phyloP scores from a whole-genome alignment of 1,140 invertebrate genomes.

The Ips typographus region DNA sequence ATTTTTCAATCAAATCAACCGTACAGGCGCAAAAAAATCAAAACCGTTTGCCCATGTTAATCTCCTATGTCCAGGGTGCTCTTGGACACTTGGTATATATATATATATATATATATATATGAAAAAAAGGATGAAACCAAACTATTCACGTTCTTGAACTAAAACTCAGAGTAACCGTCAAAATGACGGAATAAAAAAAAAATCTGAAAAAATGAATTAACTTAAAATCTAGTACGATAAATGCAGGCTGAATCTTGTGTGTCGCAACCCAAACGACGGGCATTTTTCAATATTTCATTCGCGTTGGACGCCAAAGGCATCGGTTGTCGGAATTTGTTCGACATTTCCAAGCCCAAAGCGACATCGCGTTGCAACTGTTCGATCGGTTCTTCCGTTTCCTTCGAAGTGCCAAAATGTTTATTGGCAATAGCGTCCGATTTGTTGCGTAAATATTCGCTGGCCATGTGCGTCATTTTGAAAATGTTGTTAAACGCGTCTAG shows the following conservation, averaged over 20 bases:
- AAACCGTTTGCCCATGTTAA: too few species aligned
- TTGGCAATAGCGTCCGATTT: conserved; percentile 77
- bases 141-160: too few species aligned
- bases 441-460: conserved; percentile 70
- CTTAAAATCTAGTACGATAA: conserved; percentile 69
- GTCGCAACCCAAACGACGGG: conserved; percentile 89
- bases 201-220: too few species aligned
- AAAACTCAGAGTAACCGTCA: too few species aligned
- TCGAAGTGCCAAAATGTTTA: conserved; percentile 71
- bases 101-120: too few species aligned
- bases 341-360: conserved; percentile 80
- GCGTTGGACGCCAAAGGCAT: conserved; percentile 86
- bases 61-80: too few species aligned
- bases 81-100: too few species aligned
- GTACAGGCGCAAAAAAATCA: too few species aligned
- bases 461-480: conserved; percentile 78
- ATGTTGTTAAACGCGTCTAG: conserved; percentile 89
- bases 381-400: conserved; percentile 71
- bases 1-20: too few species aligned
- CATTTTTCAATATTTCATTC: conserved; percentile 95
- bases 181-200: too few species aligned
- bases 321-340: conserved; percentile 86
- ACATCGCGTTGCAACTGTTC: conserved; percentile 94
- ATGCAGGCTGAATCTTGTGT: conserved; percentile 91
- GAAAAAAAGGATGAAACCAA: too few species aligned